Percentiles rank a stretch among this genome's conserved stretches.
Conservation (phyloP, 2,888 invertebrate species). For the Omphaloscelis lunosa region DNA sequence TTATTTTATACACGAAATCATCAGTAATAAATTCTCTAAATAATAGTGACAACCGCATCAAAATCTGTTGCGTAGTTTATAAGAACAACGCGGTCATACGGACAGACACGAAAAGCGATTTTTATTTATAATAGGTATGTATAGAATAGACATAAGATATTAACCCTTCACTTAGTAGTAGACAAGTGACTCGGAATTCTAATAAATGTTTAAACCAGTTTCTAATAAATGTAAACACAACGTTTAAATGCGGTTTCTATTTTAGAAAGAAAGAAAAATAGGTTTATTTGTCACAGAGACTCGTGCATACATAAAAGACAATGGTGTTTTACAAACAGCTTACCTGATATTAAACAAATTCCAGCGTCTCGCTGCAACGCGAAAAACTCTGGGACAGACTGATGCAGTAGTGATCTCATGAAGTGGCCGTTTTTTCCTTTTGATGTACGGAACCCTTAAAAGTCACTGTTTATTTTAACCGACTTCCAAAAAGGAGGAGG, state of each 20-base stretch:
- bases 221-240: neutral
- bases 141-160: too few species aligned
- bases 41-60: too few species aligned
- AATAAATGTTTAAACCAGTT: neutral
- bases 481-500: too few species aligned
- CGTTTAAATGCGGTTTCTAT: neutral
- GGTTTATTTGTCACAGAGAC: too few species aligned
- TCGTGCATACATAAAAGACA: too few species aligned
- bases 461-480: neutral
- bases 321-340: neutral
- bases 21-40: too few species aligned
- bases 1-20: too few species aligned
- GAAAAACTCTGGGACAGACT: neutral
- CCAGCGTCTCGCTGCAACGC: too few species aligned
- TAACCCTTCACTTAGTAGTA: neutral
- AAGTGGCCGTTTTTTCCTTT: slow-evolving; percentile 19
- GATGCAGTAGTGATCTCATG: slow-evolving; percentile 4
- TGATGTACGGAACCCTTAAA: neutral
- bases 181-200: neutral
- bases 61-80: too few species aligned
- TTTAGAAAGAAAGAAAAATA: too few species aligned
- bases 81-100: too few species aligned
- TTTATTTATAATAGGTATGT: neutral
- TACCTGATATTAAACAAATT: neutral
- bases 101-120: neutral